A percentile compares a stretch with the other conserved stretches of the same genome.
Evolutionary conservation across 2,113 vertebrate species (phyloP).

Genomic region (Notarius quadriscutis): DNA sequence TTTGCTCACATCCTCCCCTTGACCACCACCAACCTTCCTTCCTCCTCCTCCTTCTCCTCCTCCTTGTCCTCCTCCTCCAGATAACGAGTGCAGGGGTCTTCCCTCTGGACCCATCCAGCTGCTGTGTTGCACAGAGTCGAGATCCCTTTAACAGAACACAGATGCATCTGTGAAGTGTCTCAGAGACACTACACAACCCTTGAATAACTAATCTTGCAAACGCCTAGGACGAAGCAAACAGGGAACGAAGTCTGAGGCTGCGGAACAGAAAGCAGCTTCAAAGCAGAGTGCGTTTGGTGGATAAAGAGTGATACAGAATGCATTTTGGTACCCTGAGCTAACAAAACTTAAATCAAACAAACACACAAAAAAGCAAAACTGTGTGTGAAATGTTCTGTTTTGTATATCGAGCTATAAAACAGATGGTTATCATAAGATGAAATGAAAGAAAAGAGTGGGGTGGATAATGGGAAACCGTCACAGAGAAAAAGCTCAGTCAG

Average conservation of each 20-base stretch:
- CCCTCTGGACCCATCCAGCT: slow-evolving; percentile 70
- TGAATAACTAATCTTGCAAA: slow-evolving; percentile 64
- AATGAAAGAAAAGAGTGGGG: slow-evolving; percentile 33
- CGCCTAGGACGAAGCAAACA: slow-evolving; percentile 52
- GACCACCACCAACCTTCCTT: slow-evolving; percentile 8
- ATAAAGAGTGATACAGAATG: not conserved
- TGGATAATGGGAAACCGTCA: slow-evolving; percentile 5
- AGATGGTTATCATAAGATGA: not conserved
- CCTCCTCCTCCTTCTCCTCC: slow-evolving; percentile 43
- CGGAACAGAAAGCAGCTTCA: slow-evolving; percentile 57
- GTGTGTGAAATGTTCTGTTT: not conserved
- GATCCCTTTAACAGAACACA: slow-evolving; percentile 72
- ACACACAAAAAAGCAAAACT: not conserved
- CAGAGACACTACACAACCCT: slow-evolving; percentile 63
- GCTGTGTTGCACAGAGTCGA: slow-evolving; percentile 67
- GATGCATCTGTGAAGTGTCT: slow-evolving; percentile 67
- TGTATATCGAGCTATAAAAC: slow-evolving; percentile 8
- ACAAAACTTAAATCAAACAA: not conserved
- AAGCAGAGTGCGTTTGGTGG: slow-evolving; percentile 47
- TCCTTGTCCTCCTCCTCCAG: slow-evolving; percentile 59
- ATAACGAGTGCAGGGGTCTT: slow-evolving; percentile 71
- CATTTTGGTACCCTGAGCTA: not conserved
- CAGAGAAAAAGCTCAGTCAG: slow-evolving; percentile 16
- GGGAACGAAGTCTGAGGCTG: slow-evolving; percentile 58
- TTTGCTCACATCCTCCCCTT: slow-evolving; percentile 43